phyloP scores from a whole-genome alignment of 1,140 invertebrate species.

The Vollenhovia emeryi region DNA sequence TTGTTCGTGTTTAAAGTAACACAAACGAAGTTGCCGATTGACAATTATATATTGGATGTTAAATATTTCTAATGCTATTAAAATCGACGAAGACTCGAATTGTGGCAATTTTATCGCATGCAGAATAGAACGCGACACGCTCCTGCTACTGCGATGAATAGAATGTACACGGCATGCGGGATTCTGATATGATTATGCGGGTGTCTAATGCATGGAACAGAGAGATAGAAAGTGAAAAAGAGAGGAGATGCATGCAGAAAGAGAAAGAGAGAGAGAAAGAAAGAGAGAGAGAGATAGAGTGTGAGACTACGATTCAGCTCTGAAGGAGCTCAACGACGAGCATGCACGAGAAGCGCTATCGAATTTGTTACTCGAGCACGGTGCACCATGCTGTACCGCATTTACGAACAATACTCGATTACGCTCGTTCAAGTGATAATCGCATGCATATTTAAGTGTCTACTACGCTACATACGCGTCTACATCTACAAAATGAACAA shows the following conservation, averaged over 20 bases:
- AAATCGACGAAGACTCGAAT: conserved; percentile 18
- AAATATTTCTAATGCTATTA: neutral
- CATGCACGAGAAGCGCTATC: conserved; percentile 61
- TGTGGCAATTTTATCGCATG: conserved; percentile 55
- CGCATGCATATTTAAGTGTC: conserved; percentile 62
- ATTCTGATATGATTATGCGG: conserved; percentile 69
- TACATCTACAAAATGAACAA: conserved; percentile 74
- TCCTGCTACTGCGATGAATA: conserved; percentile 67
- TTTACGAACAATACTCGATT: conserved; percentile 58
- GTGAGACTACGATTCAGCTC: conserved; percentile 48
- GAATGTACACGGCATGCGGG: conserved; percentile 64
- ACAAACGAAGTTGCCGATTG: neutral
- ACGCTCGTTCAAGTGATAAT: conserved; percentile 15
- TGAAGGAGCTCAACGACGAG: conserved; percentile 54
- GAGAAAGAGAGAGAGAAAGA: conserved; percentile 33
- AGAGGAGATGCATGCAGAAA: conserved; percentile 53
- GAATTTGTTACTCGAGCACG: conserved; percentile 67
- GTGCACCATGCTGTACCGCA: conserved; percentile 69
- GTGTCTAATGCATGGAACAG: conserved; percentile 64
- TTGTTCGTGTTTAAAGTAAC: neutral
- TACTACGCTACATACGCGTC: conserved; percentile 65
- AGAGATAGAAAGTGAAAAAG: conserved; percentile 19
- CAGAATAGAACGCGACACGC: conserved; percentile 65
- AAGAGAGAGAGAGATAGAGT: conserved; percentile 42
- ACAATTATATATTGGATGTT: neutral